Evolutionary conservation across 2,797 vertebrate species (phyloP).

Genomic region (Xerus rutilus): DNA sequence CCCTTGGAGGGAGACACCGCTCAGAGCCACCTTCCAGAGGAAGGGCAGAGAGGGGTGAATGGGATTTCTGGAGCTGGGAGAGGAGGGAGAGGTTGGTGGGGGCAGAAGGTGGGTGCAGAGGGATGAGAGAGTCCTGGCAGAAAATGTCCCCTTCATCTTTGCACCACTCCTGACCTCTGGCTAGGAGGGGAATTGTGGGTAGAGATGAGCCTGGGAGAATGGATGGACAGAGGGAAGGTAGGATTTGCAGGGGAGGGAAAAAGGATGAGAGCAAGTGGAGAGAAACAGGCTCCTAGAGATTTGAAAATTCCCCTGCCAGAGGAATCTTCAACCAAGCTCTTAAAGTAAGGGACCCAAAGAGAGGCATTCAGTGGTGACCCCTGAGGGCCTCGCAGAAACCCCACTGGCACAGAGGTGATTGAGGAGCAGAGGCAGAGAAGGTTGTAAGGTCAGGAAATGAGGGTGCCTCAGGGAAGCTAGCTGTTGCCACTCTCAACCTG

Average conservation of each 20-base stretch:
- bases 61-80: constrained; percentile 33
- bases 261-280: constrained; percentile 56
- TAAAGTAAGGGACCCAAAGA: constrained; percentile 10
- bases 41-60: constrained; percentile 24
- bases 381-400: background rate
- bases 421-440: background rate
- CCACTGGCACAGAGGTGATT: background rate
- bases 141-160: constrained; percentile 70
- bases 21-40: background rate
- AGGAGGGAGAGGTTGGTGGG: background rate
- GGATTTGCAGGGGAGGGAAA: fast-evolving
- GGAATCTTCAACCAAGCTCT: constrained; percentile 55
- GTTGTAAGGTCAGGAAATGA: background rate
- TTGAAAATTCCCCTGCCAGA: constrained; percentile 33
- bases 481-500: background rate
- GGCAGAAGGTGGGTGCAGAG: background rate
- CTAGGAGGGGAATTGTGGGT: background rate
- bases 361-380: background rate
- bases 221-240: background rate
- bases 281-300: background rate
- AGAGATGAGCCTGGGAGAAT: constrained; percentile 48
- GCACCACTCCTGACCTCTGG: constrained; percentile 72
- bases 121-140: constrained; percentile 72
- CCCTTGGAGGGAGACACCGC: background rate
- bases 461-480: background rate